Percentiles rank a stretch among this genome's conserved stretches.
These are phyloP conservation scores for Macrostomum lignano DNA, from an alignment of 1,140 invertebrate species.

Conservation along the genomic window DNA sequence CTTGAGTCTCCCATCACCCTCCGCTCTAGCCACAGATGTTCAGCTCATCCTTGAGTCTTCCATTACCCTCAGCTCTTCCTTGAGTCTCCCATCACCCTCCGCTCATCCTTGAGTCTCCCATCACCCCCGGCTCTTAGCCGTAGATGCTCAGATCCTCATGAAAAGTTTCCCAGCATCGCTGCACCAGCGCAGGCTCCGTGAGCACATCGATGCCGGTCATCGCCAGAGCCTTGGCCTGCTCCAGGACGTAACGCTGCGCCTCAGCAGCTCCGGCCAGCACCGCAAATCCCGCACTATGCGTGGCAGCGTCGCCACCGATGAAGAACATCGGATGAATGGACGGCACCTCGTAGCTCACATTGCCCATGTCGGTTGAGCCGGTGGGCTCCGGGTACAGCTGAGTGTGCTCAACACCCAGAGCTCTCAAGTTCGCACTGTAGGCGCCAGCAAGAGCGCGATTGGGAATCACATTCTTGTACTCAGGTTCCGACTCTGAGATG, in stretches of 20 bases:
- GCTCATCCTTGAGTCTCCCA: too few relatives aligned
- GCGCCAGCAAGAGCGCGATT: not conserved
- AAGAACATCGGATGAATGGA: constrained; percentile 19
- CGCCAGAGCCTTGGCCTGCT: constrained; percentile 14
- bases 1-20: too few relatives aligned
- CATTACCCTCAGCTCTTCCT: too few relatives aligned
- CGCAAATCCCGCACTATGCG: constrained; percentile 18
- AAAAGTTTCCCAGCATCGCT: too few relatives aligned
- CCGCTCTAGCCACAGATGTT: too few relatives aligned
- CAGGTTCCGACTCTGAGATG: not conserved
- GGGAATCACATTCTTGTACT: constrained; percentile 1
- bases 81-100: too few relatives aligned
- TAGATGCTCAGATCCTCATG: too few relatives aligned
- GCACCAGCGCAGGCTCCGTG: too few relatives aligned
- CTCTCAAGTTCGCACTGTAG: constrained; percentile 2
- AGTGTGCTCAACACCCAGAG: not conserved
- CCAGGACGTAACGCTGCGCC: constrained; percentile 14
- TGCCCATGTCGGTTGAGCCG: constrained; percentile 19
- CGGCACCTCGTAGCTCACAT: constrained; percentile 22
- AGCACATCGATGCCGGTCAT: constrained; percentile 13
- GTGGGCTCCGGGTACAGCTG: constrained; percentile 4
- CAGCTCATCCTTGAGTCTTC: too few relatives aligned
- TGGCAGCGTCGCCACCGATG: constrained; percentile 13
- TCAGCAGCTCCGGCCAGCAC: constrained; percentile 13
- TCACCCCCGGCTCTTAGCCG: too few relatives aligned